A percentile compares a stretch with the other conserved stretches of the same genome.
Conservation (phyloP, 2,797 vertebrate species). For the Psittacula echo region DNA sequence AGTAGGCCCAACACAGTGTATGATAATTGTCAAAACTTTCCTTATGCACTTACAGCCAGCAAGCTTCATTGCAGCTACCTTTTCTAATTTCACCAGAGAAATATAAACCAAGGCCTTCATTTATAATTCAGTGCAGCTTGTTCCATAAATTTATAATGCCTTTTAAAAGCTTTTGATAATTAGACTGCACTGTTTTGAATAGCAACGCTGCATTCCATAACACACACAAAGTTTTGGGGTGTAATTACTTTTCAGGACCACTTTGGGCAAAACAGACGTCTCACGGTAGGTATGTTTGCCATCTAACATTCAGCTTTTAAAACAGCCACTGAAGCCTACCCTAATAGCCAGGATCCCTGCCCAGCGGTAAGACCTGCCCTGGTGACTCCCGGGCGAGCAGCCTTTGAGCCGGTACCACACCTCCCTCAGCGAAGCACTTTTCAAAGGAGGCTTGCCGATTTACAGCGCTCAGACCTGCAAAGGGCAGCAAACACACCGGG, state of each 20-base stretch:
- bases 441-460: background rate
- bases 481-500: background rate
- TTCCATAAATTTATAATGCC: slow-evolving; percentile 53
- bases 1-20: background rate
- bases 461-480: background rate
- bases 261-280: rapidly evolving
- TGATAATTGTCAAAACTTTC: slow-evolving; percentile 26
- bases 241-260: background rate
- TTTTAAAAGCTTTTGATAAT: background rate
- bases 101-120: slow-evolving; percentile 59
- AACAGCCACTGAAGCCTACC: rapidly evolving
- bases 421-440: rapidly evolving
- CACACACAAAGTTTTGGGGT: background rate
- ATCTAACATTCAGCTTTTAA: background rate
- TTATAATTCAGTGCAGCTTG: slow-evolving; percentile 70
- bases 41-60: background rate
- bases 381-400: background rate
- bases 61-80: background rate
- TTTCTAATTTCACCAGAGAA: slow-evolving; percentile 51
- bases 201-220: background rate
- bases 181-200: background rate
- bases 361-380: background rate
- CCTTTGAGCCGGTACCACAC: background rate
- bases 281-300: rapidly evolving
- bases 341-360: background rate